Evolutionary conservation across 2,113 vertebrate species (phyloP), one percentile per base, ranked within the genome.

Genomic region (Antennarius striatus): DNA sequence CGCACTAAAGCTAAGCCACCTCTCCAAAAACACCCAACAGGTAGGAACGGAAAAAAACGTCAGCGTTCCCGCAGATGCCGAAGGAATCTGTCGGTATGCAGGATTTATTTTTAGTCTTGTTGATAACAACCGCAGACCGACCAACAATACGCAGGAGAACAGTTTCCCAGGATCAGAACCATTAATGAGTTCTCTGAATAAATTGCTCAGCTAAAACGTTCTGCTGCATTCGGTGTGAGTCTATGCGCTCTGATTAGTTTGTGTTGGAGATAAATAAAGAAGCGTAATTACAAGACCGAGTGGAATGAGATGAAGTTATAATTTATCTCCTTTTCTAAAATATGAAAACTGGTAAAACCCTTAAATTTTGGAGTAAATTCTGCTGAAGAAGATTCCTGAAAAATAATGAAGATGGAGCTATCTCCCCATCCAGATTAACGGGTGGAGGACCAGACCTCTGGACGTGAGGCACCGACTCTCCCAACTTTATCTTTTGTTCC

Each of bases 181-280:
- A 50, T 78, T 83, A 76, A 81, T 79, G 76, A 82, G 70, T 46
- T 63, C 63, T 74, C 60, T 46, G 64, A 71, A 79, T 71, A 50
- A 40, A 54, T 6, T 11, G 36, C 48, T 59, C 15, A 2, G 56
- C 49, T 68, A 54, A 15, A 49, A 8, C 10, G 54, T 36, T 58
- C 43, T 15, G 52, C 5, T 4, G 8, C 16, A 12, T 22, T 8
- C 28, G 40, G 0, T 2, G 22, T 17, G 48, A 8, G 6, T 49
- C 12, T 45, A 28, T 28, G 42, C 7, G 54, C 3, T 12, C 63
- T 43, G 3, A 10, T 3, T 10, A 11, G 10, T 43, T 43, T 3
- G 11, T 43, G 42, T 46, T 56, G 13, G n/a, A 46, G 52, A n/a
- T 4, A 9, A 4, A n/a, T 29, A 51, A 68, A 32, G 46, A 48